phyloP scores from a whole-genome alignment of 2,113 vertebrate species.

The Gambusia affinis region DNA sequence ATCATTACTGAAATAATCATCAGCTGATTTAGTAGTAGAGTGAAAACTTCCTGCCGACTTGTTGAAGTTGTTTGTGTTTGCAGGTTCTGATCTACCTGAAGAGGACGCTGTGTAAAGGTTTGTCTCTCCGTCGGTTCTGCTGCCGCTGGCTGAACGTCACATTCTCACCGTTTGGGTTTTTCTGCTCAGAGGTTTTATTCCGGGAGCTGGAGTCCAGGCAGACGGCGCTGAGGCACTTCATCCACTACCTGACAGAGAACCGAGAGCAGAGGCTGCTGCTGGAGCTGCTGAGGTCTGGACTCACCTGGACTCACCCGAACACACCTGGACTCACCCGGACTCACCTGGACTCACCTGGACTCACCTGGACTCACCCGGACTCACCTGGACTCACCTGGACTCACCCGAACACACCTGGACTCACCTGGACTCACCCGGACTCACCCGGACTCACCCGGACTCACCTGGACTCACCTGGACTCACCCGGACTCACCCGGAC shows the following conservation, averaged over 20 bases:
- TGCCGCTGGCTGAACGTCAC: not conserved
- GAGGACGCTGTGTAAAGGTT: slow-evolving; percentile 91
- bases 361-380: too few relatives aligned
- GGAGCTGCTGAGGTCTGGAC: slow-evolving; percentile 88
- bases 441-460: not conserved
- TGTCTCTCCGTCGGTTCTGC: slow-evolving; percentile 29
- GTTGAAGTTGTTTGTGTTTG: slow-evolving; percentile 6
- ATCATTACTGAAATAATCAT: too few relatives aligned
- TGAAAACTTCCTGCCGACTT: not conserved
- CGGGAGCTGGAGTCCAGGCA: slow-evolving; percentile 88
- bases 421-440: not conserved
- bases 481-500: not conserved
- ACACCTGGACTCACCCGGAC: too few relatives aligned
- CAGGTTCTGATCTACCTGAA: slow-evolving; percentile 94
- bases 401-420: too few relatives aligned
- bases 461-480: not conserved
- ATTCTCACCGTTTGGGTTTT: not conserved
- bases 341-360: too few relatives aligned
- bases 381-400: too few relatives aligned
- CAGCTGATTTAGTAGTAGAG: too few relatives aligned
- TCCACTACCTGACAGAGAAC: slow-evolving; percentile 90
- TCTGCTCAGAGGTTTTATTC: slow-evolving; percentile 86
- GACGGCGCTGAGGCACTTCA: slow-evolving; percentile 89
- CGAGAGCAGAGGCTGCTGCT: slow-evolving; percentile 87
- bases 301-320: not conserved